Evolutionary conservation across 2,113 vertebrate species (phyloP), one percentile per base, ranked within the genome.

Genomic region (Pao palembangensis): DNA sequence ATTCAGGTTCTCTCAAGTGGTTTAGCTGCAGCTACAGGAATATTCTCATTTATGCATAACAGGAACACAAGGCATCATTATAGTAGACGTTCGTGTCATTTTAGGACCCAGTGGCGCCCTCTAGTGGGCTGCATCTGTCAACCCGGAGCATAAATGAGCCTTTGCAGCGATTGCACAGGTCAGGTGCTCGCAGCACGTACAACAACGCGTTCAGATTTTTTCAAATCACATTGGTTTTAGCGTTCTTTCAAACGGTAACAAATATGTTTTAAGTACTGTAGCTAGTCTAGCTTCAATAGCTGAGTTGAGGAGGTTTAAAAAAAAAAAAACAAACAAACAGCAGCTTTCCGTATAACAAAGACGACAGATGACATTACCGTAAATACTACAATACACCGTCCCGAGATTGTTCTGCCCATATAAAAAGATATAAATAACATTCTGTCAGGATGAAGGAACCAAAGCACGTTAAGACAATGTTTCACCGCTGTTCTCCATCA

Each of bases 361-460:
- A 77, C 55, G 64, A 80, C 50, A 51, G 46, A 71, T 21, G 50
- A 73, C 41, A 64, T 59, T 75, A 69, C 75, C 28, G 43, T 12
- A 38, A 38, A 77, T 57, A 72, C 47, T 68, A 55, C 59, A 67
- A 80, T 68, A 80, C 59, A 75, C 58, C 31, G 65, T 79, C 69
- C 47, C 70, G 62, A 67, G 81, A 80, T 78, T 83, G 72, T 80
- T 75, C 58, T 71, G 80, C 74, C 76, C 82, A 82, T 85, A 85
- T 78, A 79, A 87, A 85, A 84, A 79, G 75, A 80, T 81, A 85
- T 82, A 85, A 82, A 84, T 85, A 84, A 87, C 72, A 50, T 75
- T 64, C 63, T 55, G 67, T 69, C 82, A 78, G 79, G 73, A 67
- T 76, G 80, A 78, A 71, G 31, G 75, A 73, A 77, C 76, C 31